These are phyloP conservation scores for Crocallis elinguaria DNA, from an alignment of 2,888 invertebrate species.

Conservation along the genomic window DNA sequence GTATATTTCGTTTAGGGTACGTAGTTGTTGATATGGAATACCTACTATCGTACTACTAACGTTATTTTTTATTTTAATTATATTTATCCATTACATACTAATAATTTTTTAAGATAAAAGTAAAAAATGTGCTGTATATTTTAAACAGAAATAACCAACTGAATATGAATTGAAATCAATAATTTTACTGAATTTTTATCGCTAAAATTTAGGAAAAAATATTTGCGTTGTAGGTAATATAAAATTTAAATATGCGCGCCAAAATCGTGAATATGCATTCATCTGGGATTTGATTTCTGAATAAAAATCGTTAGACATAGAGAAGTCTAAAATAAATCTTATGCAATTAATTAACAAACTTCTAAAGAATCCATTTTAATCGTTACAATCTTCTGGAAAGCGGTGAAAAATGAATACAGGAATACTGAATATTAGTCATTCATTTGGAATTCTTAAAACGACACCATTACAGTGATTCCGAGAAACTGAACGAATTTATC, in stretches of 20 bases:
- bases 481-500: constrained; percentile 16
- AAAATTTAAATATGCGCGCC: too few species aligned
- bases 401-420: constrained; percentile 28
- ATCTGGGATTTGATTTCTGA: too few species aligned
- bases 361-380: constrained; percentile 17
- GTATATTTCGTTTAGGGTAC: constrained; percentile 12
- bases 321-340: constrained; percentile 6
- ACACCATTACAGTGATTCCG: constrained; percentile 29
- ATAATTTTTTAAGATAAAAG: too few species aligned
- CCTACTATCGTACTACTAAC: constrained; percentile 5
- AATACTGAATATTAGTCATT: constrained; percentile 46
- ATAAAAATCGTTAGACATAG: background rate
- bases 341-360: constrained; percentile 16
- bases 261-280: too few species aligned
- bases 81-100: constrained; percentile 11
- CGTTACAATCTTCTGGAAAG: constrained; percentile 22
- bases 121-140: too few species aligned
- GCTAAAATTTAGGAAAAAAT: too few species aligned
- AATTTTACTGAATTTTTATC: too few species aligned
- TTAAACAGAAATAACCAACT: too few species aligned
- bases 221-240: too few species aligned
- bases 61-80: constrained; percentile 14
- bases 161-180: too few species aligned
- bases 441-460: constrained; percentile 43
- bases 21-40: constrained; percentile 15